Conservation (phyloP, 2,113 vertebrate species). For the Gymnarchus niloticus region DNA sequence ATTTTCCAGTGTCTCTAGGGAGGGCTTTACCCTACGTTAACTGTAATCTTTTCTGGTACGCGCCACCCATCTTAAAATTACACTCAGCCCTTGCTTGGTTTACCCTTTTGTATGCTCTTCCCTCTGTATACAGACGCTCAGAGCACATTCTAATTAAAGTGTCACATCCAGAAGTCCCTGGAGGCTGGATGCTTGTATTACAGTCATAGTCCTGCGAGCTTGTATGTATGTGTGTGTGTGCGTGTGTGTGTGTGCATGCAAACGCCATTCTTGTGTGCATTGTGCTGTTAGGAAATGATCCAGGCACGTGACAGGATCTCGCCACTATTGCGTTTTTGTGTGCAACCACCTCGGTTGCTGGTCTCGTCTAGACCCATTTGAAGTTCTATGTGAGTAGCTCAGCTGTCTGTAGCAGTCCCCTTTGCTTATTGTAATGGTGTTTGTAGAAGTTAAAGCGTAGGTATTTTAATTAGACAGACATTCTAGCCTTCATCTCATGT, state of each 20-base stretch:
- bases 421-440: background rate
- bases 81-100: conserved; percentile 40
- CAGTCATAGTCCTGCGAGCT: background rate
- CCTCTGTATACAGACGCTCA: conserved; percentile 33
- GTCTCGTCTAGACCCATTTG: background rate
- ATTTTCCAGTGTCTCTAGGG: conserved; percentile 38
- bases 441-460: background rate
- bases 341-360: background rate
- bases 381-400: background rate
- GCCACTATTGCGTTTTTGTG: background rate
- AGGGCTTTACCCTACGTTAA: conserved; percentile 37
- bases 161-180: conserved; percentile 2
- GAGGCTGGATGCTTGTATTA: background rate
- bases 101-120: conserved; percentile 40
- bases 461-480: background rate
- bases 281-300: background rate
- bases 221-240: background rate
- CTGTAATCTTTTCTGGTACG: conserved; percentile 24
- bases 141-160: conserved; percentile 36
- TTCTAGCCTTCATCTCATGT: background rate
- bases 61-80: conserved; percentile 31
- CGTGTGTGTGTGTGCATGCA: background rate
- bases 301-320: background rate
- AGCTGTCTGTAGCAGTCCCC: background rate
- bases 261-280: background rate